Evolutionary conservation across 2,113 vertebrate genomes (phyloP), one percentile per base, ranked within the genome.

Genomic region (Mormyrus iriodes): DNA sequence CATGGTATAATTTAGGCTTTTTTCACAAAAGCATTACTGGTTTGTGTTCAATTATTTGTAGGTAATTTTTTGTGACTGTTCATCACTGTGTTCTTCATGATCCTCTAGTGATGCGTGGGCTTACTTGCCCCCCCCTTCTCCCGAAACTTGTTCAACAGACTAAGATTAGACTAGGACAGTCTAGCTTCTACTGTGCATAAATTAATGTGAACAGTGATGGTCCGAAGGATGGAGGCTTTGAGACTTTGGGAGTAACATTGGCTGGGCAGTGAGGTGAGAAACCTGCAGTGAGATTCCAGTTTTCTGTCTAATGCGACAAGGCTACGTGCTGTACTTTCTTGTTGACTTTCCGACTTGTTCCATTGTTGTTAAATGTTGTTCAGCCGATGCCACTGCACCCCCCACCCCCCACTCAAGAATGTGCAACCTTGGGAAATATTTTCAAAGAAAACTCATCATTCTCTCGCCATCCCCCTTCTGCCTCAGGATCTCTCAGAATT

Each of bases 371-470:
- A 6, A 24, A n/a, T 0, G n/a, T 42, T 86, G 85, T 86, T 39
- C 85, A 53, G 15, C 85, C 27, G 3, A 86, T 39, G 51, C 51
- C 84, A 46, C 51, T 86, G 12, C 12, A 4, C 15, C 13, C 51
- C 49, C 35, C 35, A 4, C 19, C 2, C 31, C 85, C 27, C 51
- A 27, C 85, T 21, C 31, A 35, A 86, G 49, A 53, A 46, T 85
- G 42, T 48, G 83, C 83, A 85, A 86, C 85, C 85, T 53, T 86
- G 85, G 49, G 48, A 52, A 52, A 86, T 52, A 52, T 53, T 86
- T 27, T 52, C 27, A 86, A 86, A 86, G 27, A 5, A 86, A 52
- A 86, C n/a, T 19, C 49, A 52, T n/a, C 21, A 52, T 86, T 52
- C 49, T 52, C 84, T 35, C 8, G 49, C 48, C 2, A 17, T 24